Conservation (phyloP, 2,888 invertebrate genomes). For the Saturnia pavonia region DNA sequence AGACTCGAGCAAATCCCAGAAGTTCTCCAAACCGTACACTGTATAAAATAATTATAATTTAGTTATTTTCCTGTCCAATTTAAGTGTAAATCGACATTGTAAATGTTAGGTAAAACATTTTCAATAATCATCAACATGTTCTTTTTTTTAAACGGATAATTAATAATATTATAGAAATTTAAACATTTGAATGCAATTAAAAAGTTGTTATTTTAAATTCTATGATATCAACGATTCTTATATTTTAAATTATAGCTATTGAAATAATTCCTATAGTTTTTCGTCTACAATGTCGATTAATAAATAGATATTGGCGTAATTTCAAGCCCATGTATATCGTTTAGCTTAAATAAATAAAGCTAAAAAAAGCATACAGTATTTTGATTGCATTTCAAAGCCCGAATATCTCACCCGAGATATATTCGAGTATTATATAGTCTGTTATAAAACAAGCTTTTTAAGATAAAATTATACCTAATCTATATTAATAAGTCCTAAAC, state of each 20-base stretch:
- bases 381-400: neutral
- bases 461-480: neutral
- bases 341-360: conserved; percentile 20
- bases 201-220: too few relatives aligned
- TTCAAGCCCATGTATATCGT: neutral
- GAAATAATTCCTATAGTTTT: neutral
- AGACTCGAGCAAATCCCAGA: conserved; percentile 71
- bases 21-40: conserved; percentile 75
- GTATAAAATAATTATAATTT: conserved; percentile 33
- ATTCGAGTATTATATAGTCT: neutral
- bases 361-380: neutral
- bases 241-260: neutral
- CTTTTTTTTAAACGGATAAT: neutral
- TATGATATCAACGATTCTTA: neutral
- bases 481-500: neutral
- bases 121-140: neutral
- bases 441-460: neutral
- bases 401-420: neutral
- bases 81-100: neutral
- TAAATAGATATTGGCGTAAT: neutral
- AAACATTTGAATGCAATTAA: neutral
- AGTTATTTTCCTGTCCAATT: neutral
- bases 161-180: neutral
- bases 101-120: neutral
- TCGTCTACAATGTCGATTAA: conserved; percentile 16